Conservation (phyloP, 2,113 vertebrate genomes). For the Odontophorus gujanensis region DNA sequence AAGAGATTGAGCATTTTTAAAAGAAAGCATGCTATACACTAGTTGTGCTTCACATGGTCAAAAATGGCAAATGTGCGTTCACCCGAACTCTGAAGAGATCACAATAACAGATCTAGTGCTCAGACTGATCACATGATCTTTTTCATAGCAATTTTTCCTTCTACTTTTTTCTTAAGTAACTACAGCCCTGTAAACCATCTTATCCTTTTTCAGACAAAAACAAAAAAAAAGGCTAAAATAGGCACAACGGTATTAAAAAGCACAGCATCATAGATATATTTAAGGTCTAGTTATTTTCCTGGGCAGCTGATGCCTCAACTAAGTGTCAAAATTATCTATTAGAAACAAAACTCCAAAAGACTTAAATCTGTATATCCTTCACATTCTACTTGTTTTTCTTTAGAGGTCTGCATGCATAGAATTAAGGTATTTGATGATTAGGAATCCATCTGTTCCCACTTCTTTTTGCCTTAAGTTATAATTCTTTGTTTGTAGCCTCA, state of each 20-base stretch:
- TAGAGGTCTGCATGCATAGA: conserved; percentile 25
- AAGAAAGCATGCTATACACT: background rate
- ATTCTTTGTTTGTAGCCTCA: conserved; percentile 52
- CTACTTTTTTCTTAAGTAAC: background rate
- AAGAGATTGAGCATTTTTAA: background rate
- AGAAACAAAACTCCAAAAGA: background rate
- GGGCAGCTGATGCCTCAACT: background rate
- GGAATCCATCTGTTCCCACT: conserved; percentile 68
- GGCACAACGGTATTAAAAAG: background rate
- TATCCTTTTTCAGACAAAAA: background rate
- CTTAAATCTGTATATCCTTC: background rate
- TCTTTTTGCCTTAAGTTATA: conserved; percentile 63
- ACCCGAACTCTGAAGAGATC: background rate
- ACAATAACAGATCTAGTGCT: background rate
- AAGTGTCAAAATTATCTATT: background rate
- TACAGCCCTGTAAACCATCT: background rate
- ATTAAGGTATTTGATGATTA: conserved; percentile 65
- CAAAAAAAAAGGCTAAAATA: background rate
- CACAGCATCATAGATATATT: background rate
- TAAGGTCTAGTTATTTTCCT: background rate
- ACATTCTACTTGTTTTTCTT: conserved; percentile 40
- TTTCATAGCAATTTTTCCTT: background rate
- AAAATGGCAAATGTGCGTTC: background rate
- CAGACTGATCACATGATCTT: background rate
- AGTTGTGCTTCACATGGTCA: background rate